These are phyloP conservation scores for Chymomyza costata DNA, from an alignment of 1,140 invertebrate species.

Conservation along the genomic window DNA sequence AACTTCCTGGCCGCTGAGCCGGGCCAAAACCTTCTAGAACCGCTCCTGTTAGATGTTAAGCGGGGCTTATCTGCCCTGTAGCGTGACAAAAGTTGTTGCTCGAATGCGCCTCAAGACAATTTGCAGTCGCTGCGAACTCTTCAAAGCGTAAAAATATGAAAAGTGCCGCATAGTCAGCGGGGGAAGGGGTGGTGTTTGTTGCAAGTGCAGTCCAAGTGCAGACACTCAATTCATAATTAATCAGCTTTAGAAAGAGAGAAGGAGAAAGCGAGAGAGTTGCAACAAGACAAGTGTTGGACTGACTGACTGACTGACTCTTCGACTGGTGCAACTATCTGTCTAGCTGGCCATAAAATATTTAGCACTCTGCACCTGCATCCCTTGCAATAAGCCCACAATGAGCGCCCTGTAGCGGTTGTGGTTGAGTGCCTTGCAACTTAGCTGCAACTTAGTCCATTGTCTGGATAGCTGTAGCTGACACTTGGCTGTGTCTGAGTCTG, in stretches of 20 bases:
- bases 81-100: conserved; percentile 68
- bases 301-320: no score
- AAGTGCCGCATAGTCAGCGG: conserved; percentile 47
- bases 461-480: conserved; percentile 8
- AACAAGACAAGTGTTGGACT: no score
- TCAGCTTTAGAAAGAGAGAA: conserved; percentile 46
- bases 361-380: conserved; percentile 4
- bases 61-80: conserved; percentile 28
- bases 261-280: no score
- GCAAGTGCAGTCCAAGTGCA: conserved; percentile 36
- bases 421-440: no score
- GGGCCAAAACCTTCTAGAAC: no score
- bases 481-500: conserved; percentile 11
- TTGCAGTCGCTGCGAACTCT: conserved; percentile 41
- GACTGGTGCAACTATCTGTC: no score
- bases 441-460: no score
- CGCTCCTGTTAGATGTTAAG: conserved; percentile 38
- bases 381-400: neutral
- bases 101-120: conserved; percentile 53
- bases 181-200: conserved; percentile 20
- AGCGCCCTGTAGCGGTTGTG: conserved; percentile 2
- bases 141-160: conserved; percentile 70
- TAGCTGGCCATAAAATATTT: no score
- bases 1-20: no score
- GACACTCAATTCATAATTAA: conserved; percentile 67